Evolutionary conservation across 2,113 vertebrate genomes (phyloP).

Genomic region (Chroicocephalus ridibundus): DNA sequence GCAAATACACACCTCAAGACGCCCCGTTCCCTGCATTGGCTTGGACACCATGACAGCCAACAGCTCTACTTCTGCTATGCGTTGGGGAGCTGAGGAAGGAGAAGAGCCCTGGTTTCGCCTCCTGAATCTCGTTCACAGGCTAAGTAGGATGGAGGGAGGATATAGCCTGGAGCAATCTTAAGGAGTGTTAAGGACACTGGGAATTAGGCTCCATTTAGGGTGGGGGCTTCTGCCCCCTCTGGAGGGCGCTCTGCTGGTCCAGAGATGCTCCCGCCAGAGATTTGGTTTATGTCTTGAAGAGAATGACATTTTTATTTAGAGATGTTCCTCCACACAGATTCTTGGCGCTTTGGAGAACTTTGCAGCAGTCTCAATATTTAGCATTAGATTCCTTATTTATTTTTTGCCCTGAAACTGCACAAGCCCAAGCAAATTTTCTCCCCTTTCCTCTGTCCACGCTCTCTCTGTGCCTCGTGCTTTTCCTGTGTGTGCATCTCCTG

Average conservation of each 20-base stretch:
- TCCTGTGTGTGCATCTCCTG: background rate
- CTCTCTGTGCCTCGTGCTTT: background rate
- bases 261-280: background rate
- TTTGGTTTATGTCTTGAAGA: background rate
- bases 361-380: background rate
- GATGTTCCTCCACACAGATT: background rate
- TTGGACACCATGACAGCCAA: background rate
- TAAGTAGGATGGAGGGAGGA: background rate
- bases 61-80: background rate
- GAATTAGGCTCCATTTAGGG: background rate
- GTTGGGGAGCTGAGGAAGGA: rapidly evolving
- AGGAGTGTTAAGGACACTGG: background rate
- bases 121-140: too few species aligned
- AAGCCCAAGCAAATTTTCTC: background rate
- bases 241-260: background rate
- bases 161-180: background rate
- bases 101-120: background rate
- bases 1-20: background rate
- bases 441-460: background rate
- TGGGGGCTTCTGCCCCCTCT: background rate
- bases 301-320: background rate
- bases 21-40: background rate
- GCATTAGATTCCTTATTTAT: background rate
- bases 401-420: background rate
- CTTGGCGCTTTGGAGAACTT: background rate